Conservation (phyloP, 2,888 invertebrate genomes). For the Brenthis ino region DNA sequence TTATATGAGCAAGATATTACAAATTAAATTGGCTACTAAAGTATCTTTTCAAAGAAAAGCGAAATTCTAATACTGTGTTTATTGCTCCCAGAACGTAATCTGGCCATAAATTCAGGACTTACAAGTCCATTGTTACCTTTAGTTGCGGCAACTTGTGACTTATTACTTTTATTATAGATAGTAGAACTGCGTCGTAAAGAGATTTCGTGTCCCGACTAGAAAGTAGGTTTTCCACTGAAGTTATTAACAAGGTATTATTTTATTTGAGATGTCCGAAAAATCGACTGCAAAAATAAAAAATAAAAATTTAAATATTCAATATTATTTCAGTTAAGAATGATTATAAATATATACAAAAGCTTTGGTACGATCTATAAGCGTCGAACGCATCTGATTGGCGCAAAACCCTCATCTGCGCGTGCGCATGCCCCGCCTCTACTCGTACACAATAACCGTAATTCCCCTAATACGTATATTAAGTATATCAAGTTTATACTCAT, state of each 20-base stretch:
- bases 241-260: no score
- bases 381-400: not conserved
- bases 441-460: not conserved
- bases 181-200: not conserved
- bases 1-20: not conserved
- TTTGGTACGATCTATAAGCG: not conserved
- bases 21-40: slow-evolving; percentile 6
- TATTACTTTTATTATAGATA: slow-evolving; percentile 19
- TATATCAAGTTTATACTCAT: no score
- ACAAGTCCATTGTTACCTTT: slow-evolving; percentile 8
- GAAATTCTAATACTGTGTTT: slow-evolving; percentile 7
- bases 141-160: slow-evolving; percentile 27
- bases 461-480: not conserved
- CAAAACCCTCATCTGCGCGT: slow-evolving; percentile 4
- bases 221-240: no score
- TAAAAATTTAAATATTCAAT: not conserved
- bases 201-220: not conserved
- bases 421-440: slow-evolving; percentile 7
- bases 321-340: no score
- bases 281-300: no score
- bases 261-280: no score
- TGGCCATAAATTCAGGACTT: slow-evolving; percentile 12
- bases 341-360: no score
- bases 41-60: not conserved
- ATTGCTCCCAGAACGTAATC: slow-evolving; percentile 6